Evolutionary conservation across 2,797 vertebrate species (phyloP).

Genomic region (Sebastes matsubarae): DNA sequence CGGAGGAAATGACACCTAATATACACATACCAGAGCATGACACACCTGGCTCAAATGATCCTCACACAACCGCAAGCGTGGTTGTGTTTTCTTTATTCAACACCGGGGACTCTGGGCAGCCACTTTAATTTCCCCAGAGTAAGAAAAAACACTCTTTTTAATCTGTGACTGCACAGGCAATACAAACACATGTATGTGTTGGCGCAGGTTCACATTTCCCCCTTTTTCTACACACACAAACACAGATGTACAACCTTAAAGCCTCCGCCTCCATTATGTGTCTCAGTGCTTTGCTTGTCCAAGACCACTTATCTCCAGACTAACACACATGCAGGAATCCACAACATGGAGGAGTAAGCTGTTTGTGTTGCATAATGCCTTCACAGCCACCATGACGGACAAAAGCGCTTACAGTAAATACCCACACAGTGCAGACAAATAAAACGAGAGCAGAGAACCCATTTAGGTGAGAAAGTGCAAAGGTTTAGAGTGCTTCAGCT

Average conservation of each 20-base stretch:
- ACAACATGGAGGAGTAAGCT: background rate
- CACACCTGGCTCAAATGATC: constrained; percentile 4
- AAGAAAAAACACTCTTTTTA: background rate
- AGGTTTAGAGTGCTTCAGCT: background rate
- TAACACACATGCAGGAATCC: constrained; percentile 13
- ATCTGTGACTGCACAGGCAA: background rate
- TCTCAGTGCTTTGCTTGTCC: background rate
- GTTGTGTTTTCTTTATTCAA: constrained; percentile 34
- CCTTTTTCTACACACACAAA: background rate
- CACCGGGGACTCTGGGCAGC: background rate
- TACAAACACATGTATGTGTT: background rate
- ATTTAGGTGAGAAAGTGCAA: constrained; percentile 4
- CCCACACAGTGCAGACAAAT: background rate
- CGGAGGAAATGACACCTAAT: constrained; percentile 16
- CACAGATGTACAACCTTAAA: background rate
- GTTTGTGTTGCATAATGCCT: background rate
- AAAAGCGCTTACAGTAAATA: constrained; percentile 10
- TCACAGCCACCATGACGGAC: background rate
- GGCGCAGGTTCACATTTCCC: background rate
- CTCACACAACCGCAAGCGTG: background rate
- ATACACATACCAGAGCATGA: background rate
- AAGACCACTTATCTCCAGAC: constrained; percentile 14
- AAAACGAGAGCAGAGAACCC: background rate
- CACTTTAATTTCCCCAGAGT: constrained; percentile 33
- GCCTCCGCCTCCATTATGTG: background rate